phyloP scores from a whole-genome alignment of 2,797 vertebrate species.

The Staurois parvus region DNA sequence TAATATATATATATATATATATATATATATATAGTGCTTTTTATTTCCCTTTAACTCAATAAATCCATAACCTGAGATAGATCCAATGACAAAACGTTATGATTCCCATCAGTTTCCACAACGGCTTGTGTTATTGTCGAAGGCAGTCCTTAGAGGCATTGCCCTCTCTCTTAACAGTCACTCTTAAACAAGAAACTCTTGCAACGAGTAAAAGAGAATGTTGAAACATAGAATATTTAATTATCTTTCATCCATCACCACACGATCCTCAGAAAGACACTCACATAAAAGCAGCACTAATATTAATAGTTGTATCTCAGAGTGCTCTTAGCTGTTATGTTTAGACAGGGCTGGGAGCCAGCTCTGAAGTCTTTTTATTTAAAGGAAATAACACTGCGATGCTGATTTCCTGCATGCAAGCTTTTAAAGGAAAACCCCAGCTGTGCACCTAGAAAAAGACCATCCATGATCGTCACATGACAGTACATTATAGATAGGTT shows the following conservation, averaged over 20 bases:
- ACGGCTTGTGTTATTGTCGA: not conserved
- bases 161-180: not conserved
- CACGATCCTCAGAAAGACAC: not conserved
- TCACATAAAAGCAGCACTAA: not conserved
- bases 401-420: constrained; percentile 1
- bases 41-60: not conserved
- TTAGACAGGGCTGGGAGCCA: not conserved
- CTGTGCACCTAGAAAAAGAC: not conserved
- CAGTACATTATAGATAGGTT: no score
- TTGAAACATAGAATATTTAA: constrained; percentile 35
- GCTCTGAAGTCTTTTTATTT: constrained; percentile 21
- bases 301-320: constrained; percentile 3
- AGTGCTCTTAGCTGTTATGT: constrained; percentile 3
- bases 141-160: not conserved
- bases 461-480: no score
- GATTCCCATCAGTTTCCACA: not conserved
- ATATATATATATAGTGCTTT: no score
- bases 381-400: not conserved
- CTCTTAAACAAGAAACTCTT: not conserved
- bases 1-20: no score
- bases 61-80: not conserved
- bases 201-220: not conserved
- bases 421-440: constrained; percentile 17
- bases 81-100: not conserved
- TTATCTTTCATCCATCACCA: constrained; percentile 24